These are phyloP conservation scores for Poliocrania exsul DNA, from an alignment of 2,797 vertebrate species.

Conservation along the genomic window DNA sequence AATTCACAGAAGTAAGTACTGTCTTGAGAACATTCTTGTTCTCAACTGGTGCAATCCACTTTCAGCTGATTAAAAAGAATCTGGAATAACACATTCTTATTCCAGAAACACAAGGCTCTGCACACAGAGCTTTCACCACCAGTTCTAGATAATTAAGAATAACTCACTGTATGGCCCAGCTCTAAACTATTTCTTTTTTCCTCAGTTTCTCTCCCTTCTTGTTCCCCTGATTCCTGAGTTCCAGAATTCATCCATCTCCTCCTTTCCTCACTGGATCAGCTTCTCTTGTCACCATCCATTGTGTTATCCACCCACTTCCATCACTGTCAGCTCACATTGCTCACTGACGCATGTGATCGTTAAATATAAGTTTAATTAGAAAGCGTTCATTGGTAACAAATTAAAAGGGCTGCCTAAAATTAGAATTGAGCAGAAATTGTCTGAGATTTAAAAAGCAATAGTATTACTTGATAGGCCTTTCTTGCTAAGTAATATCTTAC, in stretches of 20 bases:
- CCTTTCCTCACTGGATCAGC: background rate
- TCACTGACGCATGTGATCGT: slow-evolving; percentile 46
- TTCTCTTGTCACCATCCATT: slow-evolving; percentile 35
- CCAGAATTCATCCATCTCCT: slow-evolving; percentile 10
- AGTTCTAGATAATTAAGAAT: background rate
- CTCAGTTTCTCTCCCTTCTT: background rate
- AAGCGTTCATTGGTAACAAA: slow-evolving; percentile 58
- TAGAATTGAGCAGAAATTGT: slow-evolving; percentile 43
- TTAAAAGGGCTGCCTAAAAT: slow-evolving; percentile 54
- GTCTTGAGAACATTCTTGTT: background rate
- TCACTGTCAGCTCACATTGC: slow-evolving; percentile 40
- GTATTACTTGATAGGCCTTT: slow-evolving; percentile 15
- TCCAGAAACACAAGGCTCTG: background rate
- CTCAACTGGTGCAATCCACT: background rate
- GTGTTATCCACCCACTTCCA: slow-evolving; percentile 31
- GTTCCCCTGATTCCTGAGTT: background rate
- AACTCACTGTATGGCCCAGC: background rate
- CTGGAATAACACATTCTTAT: background rate
- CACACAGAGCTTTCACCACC: background rate
- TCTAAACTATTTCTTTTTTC: background rate
- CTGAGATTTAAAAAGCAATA: slow-evolving; percentile 38
- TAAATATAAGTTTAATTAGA: slow-evolving; percentile 55
- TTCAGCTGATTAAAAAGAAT: background rate
- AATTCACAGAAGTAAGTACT: background rate
- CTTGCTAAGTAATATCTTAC: slow-evolving; percentile 25